Percentiles rank a stretch among this genome's conserved stretches.
These are phyloP conservation scores for Ditylenchus weischeri DNA, from an alignment of 2,888 invertebrate species.

Conservation along the genomic window DNA sequence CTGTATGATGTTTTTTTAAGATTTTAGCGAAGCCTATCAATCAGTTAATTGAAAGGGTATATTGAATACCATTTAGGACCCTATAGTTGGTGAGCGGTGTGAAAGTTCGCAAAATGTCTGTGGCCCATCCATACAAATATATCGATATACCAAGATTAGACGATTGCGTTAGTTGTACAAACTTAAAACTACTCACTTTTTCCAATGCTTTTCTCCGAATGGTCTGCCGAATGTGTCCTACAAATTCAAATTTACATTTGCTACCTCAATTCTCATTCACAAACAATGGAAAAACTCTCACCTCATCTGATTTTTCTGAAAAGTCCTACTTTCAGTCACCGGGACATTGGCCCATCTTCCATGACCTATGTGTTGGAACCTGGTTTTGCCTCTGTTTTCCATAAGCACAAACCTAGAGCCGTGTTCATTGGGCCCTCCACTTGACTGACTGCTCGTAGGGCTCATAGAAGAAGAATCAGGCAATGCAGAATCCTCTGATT, in stretches of 20 bases:
- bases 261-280: too few relatives aligned
- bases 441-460: slow-evolving; percentile 10
- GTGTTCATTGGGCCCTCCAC: neutral
- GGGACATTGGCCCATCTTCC: slow-evolving; percentile 3
- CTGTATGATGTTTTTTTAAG: too few relatives aligned
- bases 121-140: too few relatives aligned
- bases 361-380: slow-evolving; percentile 4
- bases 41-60: too few relatives aligned
- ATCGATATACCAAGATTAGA: too few relatives aligned
- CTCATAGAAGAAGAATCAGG: slow-evolving; percentile 17
- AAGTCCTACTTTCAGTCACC: neutral
- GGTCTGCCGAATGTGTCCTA: slow-evolving; percentile 7
- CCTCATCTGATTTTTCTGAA: slow-evolving; percentile 1
- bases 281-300: neutral
- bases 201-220: neutral
- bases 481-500: slow-evolving; percentile 16
- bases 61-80: too few relatives aligned
- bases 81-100: too few relatives aligned
- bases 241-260: neutral
- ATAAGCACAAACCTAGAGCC: neutral
- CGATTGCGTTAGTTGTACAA: too few relatives aligned
- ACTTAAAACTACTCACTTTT: neutral
- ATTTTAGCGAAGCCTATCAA: too few relatives aligned
- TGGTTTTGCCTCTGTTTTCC: neutral
- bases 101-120: too few relatives aligned